Conservation (phyloP, 1,140 invertebrate species). For the Cydia strobilella region DNA sequence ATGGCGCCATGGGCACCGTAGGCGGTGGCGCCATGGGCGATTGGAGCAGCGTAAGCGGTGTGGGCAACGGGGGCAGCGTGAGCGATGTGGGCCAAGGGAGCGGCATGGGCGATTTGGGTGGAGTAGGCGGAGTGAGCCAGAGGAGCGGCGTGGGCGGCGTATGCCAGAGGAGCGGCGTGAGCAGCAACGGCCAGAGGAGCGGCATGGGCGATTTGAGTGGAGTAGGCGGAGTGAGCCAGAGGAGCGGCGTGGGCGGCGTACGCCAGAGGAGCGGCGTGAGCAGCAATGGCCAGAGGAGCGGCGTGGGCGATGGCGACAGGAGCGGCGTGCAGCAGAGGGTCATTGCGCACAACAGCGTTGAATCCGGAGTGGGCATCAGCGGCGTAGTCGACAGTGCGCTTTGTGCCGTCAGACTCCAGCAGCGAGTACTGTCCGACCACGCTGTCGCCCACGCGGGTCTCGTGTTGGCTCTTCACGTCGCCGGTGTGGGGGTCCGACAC, state of each 20-base stretch:
- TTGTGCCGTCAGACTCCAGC: slow-evolving; percentile 74
- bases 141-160: slow-evolving; percentile 40
- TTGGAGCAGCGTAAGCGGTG: neutral
- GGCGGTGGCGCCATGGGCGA: neutral
- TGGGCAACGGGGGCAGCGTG: slow-evolving; percentile 17
- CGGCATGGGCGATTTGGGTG: neutral
- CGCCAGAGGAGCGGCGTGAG: slow-evolving; percentile 40
- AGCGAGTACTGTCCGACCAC: slow-evolving; percentile 79
- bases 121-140: slow-evolving; percentile 38
- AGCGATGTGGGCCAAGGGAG: slow-evolving; percentile 24
- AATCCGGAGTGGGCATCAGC: slow-evolving; percentile 74
- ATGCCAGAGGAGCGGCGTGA: slow-evolving; percentile 48
- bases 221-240: no score
- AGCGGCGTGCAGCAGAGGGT: slow-evolving; percentile 49
- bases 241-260: slow-evolving; percentile 41
- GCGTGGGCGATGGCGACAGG: slow-evolving; percentile 42
- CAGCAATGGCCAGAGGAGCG: slow-evolving; percentile 28
- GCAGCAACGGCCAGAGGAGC: slow-evolving; percentile 28
- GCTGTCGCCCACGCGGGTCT: slow-evolving; percentile 78
- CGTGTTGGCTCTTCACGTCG: slow-evolving; percentile 78
- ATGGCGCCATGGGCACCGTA: neutral
- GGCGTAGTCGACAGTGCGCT: slow-evolving; percentile 75
- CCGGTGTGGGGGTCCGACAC: slow-evolving; percentile 78
- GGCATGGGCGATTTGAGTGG: slow-evolving; percentile 43
- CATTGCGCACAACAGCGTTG: slow-evolving; percentile 78